These are phyloP conservation scores for Quadriops clusia DNA, from an alignment of 2,888 invertebrate species.

Conservation along the genomic window DNA sequence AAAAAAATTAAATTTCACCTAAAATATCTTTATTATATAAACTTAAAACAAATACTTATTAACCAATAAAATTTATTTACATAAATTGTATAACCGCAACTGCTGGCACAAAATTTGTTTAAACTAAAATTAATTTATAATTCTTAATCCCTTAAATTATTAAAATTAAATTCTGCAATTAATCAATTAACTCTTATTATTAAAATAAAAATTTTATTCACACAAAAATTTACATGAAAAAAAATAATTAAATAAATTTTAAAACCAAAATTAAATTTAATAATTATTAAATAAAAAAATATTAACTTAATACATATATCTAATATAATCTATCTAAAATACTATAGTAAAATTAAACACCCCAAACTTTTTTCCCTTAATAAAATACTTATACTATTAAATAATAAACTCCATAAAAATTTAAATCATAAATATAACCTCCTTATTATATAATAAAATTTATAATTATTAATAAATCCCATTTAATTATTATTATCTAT, in stretches of 20 bases:
- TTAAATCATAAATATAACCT: too few species aligned
- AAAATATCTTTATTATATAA: conserved; percentile 32
- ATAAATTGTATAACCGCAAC: conserved; percentile 56
- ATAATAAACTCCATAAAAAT: too few species aligned
- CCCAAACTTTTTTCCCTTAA: too few species aligned
- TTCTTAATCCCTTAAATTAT: conserved; percentile 47
- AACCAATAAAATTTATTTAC: conserved; percentile 41
- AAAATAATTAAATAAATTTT: conserved; percentile 40
- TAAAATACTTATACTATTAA: too few species aligned
- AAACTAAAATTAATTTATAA: conserved; percentile 47
- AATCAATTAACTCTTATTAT: conserved; percentile 28
- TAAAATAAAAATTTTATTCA: conserved; percentile 36
- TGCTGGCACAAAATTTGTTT: conserved; percentile 58
- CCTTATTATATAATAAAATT: too few species aligned
- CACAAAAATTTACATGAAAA: conserved; percentile 46
- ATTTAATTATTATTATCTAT: too few species aligned
- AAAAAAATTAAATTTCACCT: conserved; percentile 46
- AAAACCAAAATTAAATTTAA: conserved; percentile 41
- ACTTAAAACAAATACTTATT: conserved; percentile 30
- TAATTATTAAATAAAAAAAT: conserved; percentile 10
- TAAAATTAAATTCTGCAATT: conserved; percentile 42
- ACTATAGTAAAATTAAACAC: too few species aligned
- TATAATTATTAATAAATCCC: too few species aligned
- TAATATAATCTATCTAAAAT: background rate
- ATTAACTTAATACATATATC: background rate